These are phyloP conservation scores for Drosophila seguyi DNA, from an alignment of 1,140 invertebrate genomes.

Conservation along the genomic window DNA sequence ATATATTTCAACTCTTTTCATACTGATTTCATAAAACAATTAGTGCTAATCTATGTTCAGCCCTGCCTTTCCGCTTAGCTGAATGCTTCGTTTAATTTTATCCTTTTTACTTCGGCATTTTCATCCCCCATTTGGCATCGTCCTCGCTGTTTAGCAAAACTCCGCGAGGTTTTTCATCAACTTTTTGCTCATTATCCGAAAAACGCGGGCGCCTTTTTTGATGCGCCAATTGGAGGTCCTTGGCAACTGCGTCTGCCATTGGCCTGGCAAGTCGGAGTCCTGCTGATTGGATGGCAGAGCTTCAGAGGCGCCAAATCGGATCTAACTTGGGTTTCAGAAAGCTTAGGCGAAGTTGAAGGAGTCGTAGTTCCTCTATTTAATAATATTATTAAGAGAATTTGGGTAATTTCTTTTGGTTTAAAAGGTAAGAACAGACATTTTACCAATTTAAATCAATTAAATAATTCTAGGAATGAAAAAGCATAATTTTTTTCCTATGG, in stretches of 20 bases:
- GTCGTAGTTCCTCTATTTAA: too few species aligned
- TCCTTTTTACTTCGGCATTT: conserved; percentile 41
- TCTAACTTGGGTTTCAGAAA: not conserved
- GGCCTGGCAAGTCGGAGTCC: conserved; percentile 53
- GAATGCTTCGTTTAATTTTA: conserved; percentile 5
- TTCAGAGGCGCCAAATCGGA: conserved; percentile 48
- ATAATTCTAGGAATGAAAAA: too few species aligned
- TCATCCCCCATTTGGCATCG: conserved; percentile 49
- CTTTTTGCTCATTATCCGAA: conserved; percentile 77
- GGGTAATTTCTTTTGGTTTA: too few species aligned
- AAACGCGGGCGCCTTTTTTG: conserved; percentile 71
- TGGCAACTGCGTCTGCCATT: conserved; percentile 67
- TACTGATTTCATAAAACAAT: not conserved
- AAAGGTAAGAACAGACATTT: too few species aligned
- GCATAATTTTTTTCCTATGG: too few species aligned
- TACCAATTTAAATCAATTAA: too few species aligned
- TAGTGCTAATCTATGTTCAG: too few species aligned
- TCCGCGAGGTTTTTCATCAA: conserved; percentile 48
- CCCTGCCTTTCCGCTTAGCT: too few species aligned
- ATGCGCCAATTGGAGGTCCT: conserved; percentile 72
- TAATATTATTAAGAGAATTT: too few species aligned
- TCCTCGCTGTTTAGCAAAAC: conserved; percentile 59
- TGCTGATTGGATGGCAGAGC: conserved; percentile 67
- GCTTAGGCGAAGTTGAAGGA: not conserved
- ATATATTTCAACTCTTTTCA: too few species aligned